Evolutionary conservation across 1,140 invertebrate genomes (phyloP).

Genomic region (Lasioglossum baleicum): DNA sequence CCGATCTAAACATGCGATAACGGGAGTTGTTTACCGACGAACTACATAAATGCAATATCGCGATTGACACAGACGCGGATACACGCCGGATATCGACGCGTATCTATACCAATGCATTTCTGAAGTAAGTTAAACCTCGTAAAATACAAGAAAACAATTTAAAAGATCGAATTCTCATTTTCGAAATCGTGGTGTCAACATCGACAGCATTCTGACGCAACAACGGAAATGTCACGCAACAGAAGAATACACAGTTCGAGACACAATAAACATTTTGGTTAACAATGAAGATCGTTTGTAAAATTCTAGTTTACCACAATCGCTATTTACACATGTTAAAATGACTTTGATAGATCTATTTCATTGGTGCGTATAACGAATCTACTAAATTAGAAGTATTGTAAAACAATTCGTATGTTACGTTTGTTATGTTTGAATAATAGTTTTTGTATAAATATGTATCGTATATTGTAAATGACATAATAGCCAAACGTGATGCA

Average conservation of each 20-base stretch:
- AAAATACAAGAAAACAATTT: background rate
- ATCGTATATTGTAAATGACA: background rate
- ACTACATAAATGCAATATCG: background rate
- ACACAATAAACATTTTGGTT: background rate
- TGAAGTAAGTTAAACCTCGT: background rate
- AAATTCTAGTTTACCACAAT: too few species aligned
- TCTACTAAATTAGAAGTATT: too few species aligned
- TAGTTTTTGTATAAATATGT: background rate
- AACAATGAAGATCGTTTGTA: background rate
- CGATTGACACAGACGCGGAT: too few species aligned
- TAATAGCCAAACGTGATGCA: background rate
- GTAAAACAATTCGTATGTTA: too few species aligned
- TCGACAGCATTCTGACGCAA: background rate
- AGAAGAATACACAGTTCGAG: background rate
- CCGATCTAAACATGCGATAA: background rate
- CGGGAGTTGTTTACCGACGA: background rate
- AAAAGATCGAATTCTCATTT: too few species aligned
- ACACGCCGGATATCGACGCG: too few species aligned
- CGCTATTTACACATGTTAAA: too few species aligned
- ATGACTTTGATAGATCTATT: too few species aligned
- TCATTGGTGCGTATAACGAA: too few species aligned
- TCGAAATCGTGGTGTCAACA: background rate
- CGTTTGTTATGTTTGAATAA: background rate
- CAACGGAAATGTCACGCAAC: background rate
- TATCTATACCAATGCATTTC: background rate